A percentile compares a stretch with the other conserved stretches of the same genome.
Conservation (phyloP, 2,888 invertebrate genomes). For the Coelopa pilipes region DNA sequence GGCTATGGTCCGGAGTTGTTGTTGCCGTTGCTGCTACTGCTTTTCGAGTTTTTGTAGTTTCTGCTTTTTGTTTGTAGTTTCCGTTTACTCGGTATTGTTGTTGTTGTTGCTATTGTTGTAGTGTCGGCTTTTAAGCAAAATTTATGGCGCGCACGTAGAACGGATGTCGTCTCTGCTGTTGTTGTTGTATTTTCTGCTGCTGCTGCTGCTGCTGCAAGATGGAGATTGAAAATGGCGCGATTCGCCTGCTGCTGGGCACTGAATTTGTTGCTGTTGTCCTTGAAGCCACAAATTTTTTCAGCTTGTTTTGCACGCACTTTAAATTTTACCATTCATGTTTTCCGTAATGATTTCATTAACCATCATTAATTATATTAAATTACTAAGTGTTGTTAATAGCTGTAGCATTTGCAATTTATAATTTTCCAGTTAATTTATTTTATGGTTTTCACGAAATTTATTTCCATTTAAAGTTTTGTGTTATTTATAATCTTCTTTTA, state of each 20-base stretch:
- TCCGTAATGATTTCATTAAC: background rate
- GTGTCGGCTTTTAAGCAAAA: background rate
- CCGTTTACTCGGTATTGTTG: slow-evolving; percentile 2
- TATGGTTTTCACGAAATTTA: slow-evolving; percentile 3
- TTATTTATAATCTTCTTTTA: background rate
- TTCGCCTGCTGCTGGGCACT: slow-evolving; percentile 16
- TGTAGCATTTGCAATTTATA: too few relatives aligned
- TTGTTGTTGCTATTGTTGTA: slow-evolving; percentile 1
- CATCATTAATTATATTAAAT: too few relatives aligned
- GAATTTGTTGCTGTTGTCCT: background rate
- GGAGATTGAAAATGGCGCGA: slow-evolving; percentile 30
- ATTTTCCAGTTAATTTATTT: slow-evolving; percentile 20
- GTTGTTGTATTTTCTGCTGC: slow-evolving; percentile 1
- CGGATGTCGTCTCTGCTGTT: slow-evolving; percentile 3
- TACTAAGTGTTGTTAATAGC: too few relatives aligned
- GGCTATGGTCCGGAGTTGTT: slow-evolving; percentile 6
- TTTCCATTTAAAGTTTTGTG: background rate
- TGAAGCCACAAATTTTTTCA: background rate
- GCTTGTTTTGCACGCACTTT: slow-evolving; percentile 4
- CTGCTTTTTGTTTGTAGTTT: background rate
- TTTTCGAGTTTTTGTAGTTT: background rate
- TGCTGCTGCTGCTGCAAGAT: background rate
- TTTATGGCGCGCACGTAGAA: slow-evolving; percentile 4
- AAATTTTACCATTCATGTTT: slow-evolving; percentile 19
- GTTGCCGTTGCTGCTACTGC: background rate